Conservation (phyloP, 2,888 invertebrate species). For the Catocala nupta region DNA sequence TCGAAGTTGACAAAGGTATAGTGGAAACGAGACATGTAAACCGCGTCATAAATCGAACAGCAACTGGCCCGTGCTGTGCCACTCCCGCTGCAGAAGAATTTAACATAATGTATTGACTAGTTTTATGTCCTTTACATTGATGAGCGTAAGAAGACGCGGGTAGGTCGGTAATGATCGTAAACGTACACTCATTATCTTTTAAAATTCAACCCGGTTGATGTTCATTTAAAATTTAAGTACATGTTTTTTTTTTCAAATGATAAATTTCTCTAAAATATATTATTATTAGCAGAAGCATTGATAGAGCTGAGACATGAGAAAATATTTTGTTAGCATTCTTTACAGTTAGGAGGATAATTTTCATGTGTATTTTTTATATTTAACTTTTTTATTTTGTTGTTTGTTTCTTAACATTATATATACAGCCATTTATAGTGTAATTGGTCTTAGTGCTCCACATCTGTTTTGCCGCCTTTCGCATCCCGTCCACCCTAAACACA, state of each 20-base stretch:
- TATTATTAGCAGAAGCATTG: not conserved
- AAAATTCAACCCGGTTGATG: slow-evolving; percentile 26
- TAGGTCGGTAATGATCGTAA: slow-evolving; percentile 42
- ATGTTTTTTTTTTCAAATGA: not conserved
- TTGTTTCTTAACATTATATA: too few species aligned
- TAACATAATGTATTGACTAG: slow-evolving; percentile 70
- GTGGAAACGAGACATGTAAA: slow-evolving; percentile 66
- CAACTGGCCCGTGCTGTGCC: slow-evolving; percentile 66
- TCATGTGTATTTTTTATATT: not conserved
- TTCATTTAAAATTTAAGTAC: slow-evolving; percentile 21
- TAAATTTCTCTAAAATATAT: not conserved
- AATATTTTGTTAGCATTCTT: not conserved
- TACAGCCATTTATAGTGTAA: too few species aligned
- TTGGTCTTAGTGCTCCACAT: too few species aligned
- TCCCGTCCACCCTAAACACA: too few species aligned
- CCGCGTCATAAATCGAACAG: slow-evolving; percentile 72
- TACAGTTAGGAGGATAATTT: not conserved
- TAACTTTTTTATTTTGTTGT: too few species aligned
- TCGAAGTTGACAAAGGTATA: slow-evolving; percentile 57
- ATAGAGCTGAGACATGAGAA: not conserved
- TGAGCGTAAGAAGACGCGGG: slow-evolving; percentile 67
- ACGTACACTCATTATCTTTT: slow-evolving; percentile 37
- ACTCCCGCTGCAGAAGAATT: slow-evolving; percentile 66
- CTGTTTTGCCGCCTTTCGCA: too few species aligned
- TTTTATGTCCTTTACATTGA: slow-evolving; percentile 81